Conservation (phyloP, 2,888 invertebrate genomes). For the Crepidodera aurea region DNA sequence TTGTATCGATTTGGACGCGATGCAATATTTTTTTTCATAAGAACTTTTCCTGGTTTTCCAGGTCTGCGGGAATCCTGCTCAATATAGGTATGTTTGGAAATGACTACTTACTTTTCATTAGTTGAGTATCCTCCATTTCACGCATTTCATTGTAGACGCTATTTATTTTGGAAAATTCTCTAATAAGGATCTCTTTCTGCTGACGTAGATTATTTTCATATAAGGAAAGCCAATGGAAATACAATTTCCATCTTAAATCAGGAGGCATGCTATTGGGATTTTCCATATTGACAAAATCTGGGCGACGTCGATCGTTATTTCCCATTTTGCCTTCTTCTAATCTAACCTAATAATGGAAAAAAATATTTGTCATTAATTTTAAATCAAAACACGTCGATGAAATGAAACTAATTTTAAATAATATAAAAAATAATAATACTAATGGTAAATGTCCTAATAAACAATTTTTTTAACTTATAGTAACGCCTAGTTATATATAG, state of each 20-base stretch:
- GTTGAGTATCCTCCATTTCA: conserved; percentile 67
- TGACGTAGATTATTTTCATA: conserved; percentile 39
- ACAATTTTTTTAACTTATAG: too few species aligned
- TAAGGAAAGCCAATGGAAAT: conserved; percentile 52
- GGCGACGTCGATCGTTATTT: not conserved
- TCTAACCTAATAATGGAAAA: not conserved
- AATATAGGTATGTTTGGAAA: too few species aligned
- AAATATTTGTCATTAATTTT: too few species aligned
- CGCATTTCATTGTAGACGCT: conserved; percentile 63
- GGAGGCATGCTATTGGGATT: conserved; percentile 47
- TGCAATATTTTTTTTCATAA: too few species aligned
- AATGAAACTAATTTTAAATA: too few species aligned
- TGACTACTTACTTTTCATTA: conserved; percentile 63
- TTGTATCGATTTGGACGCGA: too few species aligned
- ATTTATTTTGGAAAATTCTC: conserved; percentile 43
- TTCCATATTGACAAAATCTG: conserved; percentile 36
- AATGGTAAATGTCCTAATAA: too few species aligned
- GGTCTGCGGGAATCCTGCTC: too few species aligned
- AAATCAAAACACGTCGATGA: too few species aligned
- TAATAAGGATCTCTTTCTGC: conserved; percentile 42
- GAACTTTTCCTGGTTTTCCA: too few species aligned
- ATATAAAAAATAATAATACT: too few species aligned
- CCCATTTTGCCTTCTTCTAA: not conserved
- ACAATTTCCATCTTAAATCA: conserved; percentile 54
- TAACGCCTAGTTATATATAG: too few species aligned